These are phyloP conservation scores for Neodon shergylaensis DNA, from an alignment of 2,113 vertebrate species.

Conservation along the genomic window DNA sequence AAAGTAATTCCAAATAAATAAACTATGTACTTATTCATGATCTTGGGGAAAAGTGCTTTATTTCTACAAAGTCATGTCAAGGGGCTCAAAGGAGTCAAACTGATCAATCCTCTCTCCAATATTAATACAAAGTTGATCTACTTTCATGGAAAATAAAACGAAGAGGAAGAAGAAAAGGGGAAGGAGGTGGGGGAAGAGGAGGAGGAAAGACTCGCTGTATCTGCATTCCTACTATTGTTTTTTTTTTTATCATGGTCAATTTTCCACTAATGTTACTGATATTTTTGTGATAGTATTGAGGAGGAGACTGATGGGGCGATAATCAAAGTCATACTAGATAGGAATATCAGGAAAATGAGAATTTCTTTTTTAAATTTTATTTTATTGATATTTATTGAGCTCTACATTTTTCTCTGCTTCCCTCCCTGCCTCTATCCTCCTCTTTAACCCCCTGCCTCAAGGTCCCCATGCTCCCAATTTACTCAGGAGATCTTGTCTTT, in stretches of 20 bases:
- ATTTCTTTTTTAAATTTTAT: too few species aligned
- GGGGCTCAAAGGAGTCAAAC: neutral
- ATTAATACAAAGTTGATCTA: neutral
- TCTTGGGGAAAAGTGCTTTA: neutral
- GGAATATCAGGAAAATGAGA: neutral
- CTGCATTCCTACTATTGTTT: neutral
- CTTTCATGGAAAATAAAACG: neutral
- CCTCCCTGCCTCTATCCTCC: too few species aligned
- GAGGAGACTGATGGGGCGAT: neutral
- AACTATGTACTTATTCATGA: constrained; percentile 40
- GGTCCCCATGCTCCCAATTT: too few species aligned
- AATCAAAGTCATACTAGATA: neutral
- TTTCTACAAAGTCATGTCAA: neutral
- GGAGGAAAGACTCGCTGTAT: neutral
- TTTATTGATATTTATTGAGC: too few species aligned
- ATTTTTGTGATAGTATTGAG: neutral
- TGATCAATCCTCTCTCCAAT: neutral
- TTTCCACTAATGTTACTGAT: neutral
- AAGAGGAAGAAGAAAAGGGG: neutral
- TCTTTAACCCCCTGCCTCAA: too few species aligned
- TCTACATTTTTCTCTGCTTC: too few species aligned
- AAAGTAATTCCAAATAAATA: neutral
- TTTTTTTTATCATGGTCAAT: neutral
- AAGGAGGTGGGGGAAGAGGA: neutral
- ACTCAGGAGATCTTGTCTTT: too few species aligned